These are phyloP conservation scores for Ahaetulla prasina DNA, from an alignment of 2,113 vertebrate genomes.

Conservation along the genomic window DNA sequence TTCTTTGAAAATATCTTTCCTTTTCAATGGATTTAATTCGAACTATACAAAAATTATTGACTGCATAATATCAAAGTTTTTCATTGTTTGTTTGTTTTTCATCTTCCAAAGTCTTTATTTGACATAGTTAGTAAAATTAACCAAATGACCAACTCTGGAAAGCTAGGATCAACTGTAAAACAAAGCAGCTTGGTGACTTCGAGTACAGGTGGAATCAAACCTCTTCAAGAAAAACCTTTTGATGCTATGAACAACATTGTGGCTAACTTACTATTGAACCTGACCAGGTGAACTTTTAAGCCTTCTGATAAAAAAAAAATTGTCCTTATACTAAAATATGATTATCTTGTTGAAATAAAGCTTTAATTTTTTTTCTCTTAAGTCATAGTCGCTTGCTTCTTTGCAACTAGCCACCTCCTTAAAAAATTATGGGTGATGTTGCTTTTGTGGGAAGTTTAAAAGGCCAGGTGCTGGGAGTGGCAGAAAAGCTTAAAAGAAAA, in stretches of 20 bases:
- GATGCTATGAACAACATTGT: conserved; percentile 97
- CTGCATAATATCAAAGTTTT: neutral
- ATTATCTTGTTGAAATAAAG: conserved; percentile 1
- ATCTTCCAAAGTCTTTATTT: conserved; percentile 79
- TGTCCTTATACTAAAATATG: neutral
- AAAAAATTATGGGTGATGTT: neutral
- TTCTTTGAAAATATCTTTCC: neutral
- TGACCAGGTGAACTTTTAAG: conserved; percentile 82
- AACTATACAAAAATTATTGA: neutral
- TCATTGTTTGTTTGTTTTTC: conserved; percentile 1
- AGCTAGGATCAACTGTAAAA: conserved; percentile 72
- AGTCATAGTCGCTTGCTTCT: neutral
- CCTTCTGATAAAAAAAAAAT: neutral
- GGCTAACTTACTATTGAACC: conserved; percentile 88
- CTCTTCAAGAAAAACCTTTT: conserved; percentile 79
- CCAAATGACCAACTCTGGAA: conserved; percentile 73
- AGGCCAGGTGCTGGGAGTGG: neutral
- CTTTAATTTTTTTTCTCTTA: too few relatives aligned
- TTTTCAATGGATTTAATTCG: neutral
- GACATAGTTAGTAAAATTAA: conserved; percentile 92
- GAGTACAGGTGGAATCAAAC: conserved; percentile 65
- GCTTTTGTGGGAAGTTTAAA: neutral
- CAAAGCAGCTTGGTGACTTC: conserved; percentile 79
- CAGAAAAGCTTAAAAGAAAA: neutral
- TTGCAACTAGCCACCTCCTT: neutral